A percentile compares a stretch with the other conserved stretches of the same genome.
Conservation (phyloP, 2,888 invertebrate genomes). For the Drosophila mettleri region DNA sequence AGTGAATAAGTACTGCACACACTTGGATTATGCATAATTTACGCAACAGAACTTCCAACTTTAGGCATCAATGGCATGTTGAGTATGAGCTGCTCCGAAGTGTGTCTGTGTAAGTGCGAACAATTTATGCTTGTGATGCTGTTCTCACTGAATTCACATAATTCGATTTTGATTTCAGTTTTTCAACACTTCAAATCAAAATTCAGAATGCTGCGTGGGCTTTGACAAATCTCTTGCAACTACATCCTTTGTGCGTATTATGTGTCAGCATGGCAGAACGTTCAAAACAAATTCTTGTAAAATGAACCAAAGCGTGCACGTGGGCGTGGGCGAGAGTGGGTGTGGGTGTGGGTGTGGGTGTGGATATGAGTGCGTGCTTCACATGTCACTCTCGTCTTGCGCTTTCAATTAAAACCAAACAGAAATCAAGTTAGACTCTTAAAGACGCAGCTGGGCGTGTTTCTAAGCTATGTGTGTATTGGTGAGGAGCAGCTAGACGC, state of each 20-base stretch:
- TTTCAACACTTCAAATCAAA: constrained; percentile 56
- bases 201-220: constrained; percentile 38
- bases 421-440: constrained; percentile 38
- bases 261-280: constrained; percentile 38
- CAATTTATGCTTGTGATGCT: constrained; percentile 10
- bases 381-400: constrained; percentile 39
- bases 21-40: constrained; percentile 61
- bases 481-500: not conserved
- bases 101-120: constrained; percentile 7
- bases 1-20: constrained; percentile 53
- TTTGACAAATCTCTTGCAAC: constrained; percentile 35
- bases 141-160: constrained; percentile 38
- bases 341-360: not conserved
- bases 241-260: constrained; percentile 43
- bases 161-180: constrained; percentile 55
- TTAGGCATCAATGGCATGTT: constrained; percentile 25
- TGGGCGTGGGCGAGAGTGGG: not conserved
- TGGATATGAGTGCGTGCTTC: constrained; percentile 19
- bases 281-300: constrained; percentile 18
- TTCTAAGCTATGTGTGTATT: not conserved
- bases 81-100: not conserved
- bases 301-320: not conserved
- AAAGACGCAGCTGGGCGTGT: not conserved
- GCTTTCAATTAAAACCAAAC: constrained; percentile 75
- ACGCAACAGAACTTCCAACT: constrained; percentile 47